These are phyloP conservation scores for Chrysemys picta DNA, from an alignment of 2,113 vertebrate genomes.

Conservation along the genomic window DNA sequence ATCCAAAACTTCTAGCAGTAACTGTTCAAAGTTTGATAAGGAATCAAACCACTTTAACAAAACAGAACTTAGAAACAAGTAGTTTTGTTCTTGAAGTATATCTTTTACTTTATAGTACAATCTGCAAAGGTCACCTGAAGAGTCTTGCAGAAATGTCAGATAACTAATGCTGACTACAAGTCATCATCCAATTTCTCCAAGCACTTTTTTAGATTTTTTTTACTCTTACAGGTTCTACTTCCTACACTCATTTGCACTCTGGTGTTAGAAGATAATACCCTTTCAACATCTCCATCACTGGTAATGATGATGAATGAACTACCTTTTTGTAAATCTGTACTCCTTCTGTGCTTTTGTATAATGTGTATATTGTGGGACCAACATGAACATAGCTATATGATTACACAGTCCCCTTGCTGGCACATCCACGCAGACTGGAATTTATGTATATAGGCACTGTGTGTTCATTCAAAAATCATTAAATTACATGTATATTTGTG, in stretches of 20 bases:
- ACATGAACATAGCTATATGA: slow-evolving; percentile 78
- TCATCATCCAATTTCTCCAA: neutral
- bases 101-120: neutral
- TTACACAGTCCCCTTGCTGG: slow-evolving; percentile 79
- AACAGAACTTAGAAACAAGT: neutral
- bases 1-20: neutral
- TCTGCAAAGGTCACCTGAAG: neutral
- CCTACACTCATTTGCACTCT: slow-evolving; percentile 86
- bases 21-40: neutral
- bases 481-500: slow-evolving; percentile 93
- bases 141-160: neutral
- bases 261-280: slow-evolving; percentile 90
- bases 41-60: neutral
- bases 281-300: slow-evolving; percentile 51
- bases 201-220: neutral
- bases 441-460: slow-evolving; percentile 85
- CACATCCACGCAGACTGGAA: slow-evolving; percentile 80
- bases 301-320: slow-evolving; percentile 81
- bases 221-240: slow-evolving; percentile 83
- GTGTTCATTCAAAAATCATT: slow-evolving; percentile 78
- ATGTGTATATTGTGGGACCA: slow-evolving; percentile 89
- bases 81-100: neutral
- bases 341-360: slow-evolving; percentile 84
- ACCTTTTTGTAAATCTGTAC: slow-evolving; percentile 85
- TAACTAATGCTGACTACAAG: neutral